A percentile compares a stretch with the other conserved stretches of the same genome.
Evolutionary conservation across 1,140 invertebrate genomes (phyloP).

Genomic region (Gryon sp.): DNA sequence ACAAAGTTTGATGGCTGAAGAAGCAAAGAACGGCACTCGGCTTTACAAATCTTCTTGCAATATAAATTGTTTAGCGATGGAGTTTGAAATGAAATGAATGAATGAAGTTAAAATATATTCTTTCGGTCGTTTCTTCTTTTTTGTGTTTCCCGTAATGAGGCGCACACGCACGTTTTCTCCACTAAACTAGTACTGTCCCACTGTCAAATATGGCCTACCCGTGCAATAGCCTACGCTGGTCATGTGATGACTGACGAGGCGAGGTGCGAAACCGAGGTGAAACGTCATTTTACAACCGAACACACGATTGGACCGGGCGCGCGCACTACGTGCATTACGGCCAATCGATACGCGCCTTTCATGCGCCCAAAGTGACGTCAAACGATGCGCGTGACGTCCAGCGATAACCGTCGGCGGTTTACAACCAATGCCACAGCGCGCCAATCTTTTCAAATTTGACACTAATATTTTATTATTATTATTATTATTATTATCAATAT

Average conservation of each 20-base stretch:
- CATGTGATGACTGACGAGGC: constrained; percentile 82
- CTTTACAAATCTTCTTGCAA: no score
- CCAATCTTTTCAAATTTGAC: neutral
- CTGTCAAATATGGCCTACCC: constrained; percentile 85
- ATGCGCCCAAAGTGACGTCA: constrained; percentile 19
- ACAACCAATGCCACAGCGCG: neutral
- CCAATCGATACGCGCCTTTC: constrained; percentile 25
- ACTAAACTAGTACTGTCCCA: constrained; percentile 83
- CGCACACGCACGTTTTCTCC: constrained; percentile 83
- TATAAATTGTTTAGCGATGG: no score
- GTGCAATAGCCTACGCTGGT: constrained; percentile 76
- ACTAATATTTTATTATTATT: neutral
- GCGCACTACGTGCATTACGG: neutral
- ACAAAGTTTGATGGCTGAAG: neutral
- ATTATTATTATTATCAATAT: no score
- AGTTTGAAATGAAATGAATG: no score
- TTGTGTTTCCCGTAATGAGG: constrained; percentile 76
- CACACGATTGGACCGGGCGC: neutral
- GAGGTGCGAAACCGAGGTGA: constrained; percentile 51
- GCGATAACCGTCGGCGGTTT: constrained; percentile 17
- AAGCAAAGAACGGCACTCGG: neutral
- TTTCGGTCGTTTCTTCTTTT: no score
- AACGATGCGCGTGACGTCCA: constrained; percentile 5
- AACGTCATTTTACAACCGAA: constrained; percentile 12
- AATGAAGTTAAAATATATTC: no score